Percentiles rank a stretch among this genome's conserved stretches.
These are phyloP conservation scores for Aporophyla lueneburgensis DNA, from an alignment of 2,888 invertebrate genomes.

Conservation along the genomic window DNA sequence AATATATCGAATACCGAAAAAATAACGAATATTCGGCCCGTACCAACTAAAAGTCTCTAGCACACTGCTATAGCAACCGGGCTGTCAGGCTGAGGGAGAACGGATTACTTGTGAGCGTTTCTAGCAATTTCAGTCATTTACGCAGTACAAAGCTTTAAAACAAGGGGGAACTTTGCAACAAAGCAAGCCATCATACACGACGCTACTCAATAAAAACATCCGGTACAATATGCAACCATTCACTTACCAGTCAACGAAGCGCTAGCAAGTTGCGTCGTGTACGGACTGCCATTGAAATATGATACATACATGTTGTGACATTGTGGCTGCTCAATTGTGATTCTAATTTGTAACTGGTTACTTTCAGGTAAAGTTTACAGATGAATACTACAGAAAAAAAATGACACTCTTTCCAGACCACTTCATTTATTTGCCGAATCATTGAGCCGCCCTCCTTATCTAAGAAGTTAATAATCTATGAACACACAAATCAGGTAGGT, in stretches of 20 bases:
- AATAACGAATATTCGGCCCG: too few relatives aligned
- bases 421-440: conserved; percentile 15
- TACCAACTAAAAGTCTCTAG: background rate
- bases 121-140: background rate
- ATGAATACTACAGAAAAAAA: background rate
- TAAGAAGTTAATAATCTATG: conserved; percentile 1
- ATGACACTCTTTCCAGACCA: background rate
- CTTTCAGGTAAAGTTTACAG: background rate
- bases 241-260: background rate
- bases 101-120: background rate
- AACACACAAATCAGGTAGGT: background rate
- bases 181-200: background rate
- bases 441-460: background rate
- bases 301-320: background rate
- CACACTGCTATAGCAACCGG: background rate
- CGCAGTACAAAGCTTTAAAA: too few relatives aligned
- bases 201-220: background rate
- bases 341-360: background rate
- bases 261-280: background rate
- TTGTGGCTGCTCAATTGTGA: background rate
- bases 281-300: background rate
- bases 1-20: too few relatives aligned
- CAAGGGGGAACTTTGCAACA: too few relatives aligned
- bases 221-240: background rate
- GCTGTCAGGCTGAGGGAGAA: too few relatives aligned